A percentile compares a stretch with the other conserved stretches of the same genome.
Conservation (phyloP, 2,888 invertebrate species). For the Yponomeuta malinellus region DNA sequence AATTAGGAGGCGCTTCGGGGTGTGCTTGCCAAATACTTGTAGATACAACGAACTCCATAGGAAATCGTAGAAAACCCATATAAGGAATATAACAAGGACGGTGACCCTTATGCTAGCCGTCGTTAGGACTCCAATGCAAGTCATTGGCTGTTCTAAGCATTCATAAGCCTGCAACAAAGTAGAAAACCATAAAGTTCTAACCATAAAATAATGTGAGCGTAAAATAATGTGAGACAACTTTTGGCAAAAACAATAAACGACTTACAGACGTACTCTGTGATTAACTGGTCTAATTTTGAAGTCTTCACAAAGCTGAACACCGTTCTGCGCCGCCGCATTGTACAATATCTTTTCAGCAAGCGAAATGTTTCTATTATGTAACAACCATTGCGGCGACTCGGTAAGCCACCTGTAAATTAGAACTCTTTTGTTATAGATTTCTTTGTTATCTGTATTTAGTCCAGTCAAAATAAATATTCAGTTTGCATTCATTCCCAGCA, state of each 20-base stretch:
- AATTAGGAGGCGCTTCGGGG: conserved; percentile 29
- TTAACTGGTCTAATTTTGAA: conserved; percentile 67
- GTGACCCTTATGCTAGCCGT: conserved; percentile 47
- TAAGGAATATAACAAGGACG: conserved; percentile 30
- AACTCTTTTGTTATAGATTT: not conserved
- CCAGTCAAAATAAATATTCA: too few species aligned
- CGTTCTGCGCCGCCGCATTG: conserved; percentile 49
- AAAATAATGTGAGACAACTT: not conserved
- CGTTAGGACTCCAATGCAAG: conserved; percentile 45
- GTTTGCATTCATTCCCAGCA: too few species aligned
- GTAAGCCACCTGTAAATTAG: conserved; percentile 47
- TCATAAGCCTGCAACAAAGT: conserved; percentile 52
- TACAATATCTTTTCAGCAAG: conserved; percentile 48
- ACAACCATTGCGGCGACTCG: conserved; percentile 66
- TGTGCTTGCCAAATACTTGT: conserved; percentile 36
- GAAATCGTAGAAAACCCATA: conserved; percentile 50
- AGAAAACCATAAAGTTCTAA: too few species aligned
- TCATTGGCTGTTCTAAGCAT: conserved; percentile 50
- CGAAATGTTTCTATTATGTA: conserved; percentile 49
- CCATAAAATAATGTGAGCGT: too few species aligned
- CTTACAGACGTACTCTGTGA: conserved; percentile 58
- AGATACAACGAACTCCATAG: conserved; percentile 51
- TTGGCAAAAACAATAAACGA: conserved; percentile 8
- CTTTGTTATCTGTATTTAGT: not conserved
- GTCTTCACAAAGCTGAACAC: conserved; percentile 44